Conservation (phyloP, 1,140 invertebrate genomes). For the Bombus picipes region DNA sequence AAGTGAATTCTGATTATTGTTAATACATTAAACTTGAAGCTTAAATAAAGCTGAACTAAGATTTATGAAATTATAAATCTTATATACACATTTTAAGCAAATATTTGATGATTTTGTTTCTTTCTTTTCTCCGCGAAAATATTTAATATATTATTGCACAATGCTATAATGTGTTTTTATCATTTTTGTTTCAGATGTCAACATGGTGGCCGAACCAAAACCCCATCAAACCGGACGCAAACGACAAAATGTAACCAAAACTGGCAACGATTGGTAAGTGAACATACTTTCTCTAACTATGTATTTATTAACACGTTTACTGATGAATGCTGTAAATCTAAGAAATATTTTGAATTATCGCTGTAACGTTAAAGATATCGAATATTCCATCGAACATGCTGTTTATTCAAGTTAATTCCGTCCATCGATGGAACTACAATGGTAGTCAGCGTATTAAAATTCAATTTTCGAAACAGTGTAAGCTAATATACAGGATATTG, state of each 20-base stretch:
- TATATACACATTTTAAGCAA: too few relatives aligned
- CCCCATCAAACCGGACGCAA: constrained; percentile 92
- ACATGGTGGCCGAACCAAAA: constrained; percentile 93
- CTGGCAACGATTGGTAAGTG: constrained; percentile 90
- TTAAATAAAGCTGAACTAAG: not conserved
- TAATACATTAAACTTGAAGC: not conserved
- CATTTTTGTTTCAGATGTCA: constrained; percentile 86
- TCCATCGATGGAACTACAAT: not conserved
- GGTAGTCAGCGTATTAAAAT: not conserved
- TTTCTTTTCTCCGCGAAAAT: not conserved
- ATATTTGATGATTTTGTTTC: not conserved
- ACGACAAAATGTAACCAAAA: constrained; percentile 90
- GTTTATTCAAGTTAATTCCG: not conserved
- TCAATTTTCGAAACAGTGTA: not conserved
- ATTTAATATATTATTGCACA: not conserved
- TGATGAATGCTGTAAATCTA: too few relatives aligned
- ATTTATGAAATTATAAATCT: not conserved
- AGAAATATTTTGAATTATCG: too few relatives aligned
- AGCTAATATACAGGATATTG: too few relatives aligned
- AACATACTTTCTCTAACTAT: not conserved
- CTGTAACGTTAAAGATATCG: too few relatives aligned
- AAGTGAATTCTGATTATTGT: not conserved
- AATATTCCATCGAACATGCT: too few relatives aligned
- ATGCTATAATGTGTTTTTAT: not conserved
- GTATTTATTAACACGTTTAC: not conserved